Base-by-base conservation (phyloP, 2,113 vertebrate species). In the Pungitius pungitius region DNA sequence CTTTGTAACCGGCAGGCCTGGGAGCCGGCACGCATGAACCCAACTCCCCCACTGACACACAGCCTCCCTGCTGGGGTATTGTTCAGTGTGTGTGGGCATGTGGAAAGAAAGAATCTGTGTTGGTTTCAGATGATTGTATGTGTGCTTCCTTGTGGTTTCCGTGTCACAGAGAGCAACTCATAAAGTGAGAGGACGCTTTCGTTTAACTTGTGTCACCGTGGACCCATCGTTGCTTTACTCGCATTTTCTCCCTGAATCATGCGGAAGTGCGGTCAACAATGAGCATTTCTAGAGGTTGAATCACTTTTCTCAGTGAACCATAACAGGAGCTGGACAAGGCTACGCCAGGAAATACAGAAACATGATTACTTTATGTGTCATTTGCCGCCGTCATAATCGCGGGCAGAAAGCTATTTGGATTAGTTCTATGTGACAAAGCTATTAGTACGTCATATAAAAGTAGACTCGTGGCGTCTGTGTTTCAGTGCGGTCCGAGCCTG, bases 71-170 rank as follows among this genome's bases (percentile, higher is more conserved):
- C 87, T 82, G 91, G 69, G 86, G 77, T 87, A 84, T 90, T 90
- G 85, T 87, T 87, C 83, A 75, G 82, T 87, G 89, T 90, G 88
- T 86, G 88, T 90, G 85, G 77, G 79, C 80, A 72, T 75, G 86
- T 43, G 47, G 43, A 72, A 59, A 68, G 61, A 67, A 55, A 55
- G 43, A 55, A 55, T 59, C 37, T 68, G 27, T 22, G 69, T 67
- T 39, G 61, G 58, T 62, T 69, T 77, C 64, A 75, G 40, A 56
- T 73, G 15, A 13, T 18, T 15, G 49, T 2, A 14, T 67, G 30
- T 33, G 40, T 9, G 33, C 71, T 54, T 73, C 24, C 75, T 58
- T 73, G 42, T 27, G 55, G 57, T 22, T 30, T 33, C 0, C 30
- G 39, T 66, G 79, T 64, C 55, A 60, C n/a, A 26, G 6, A 26